Percentiles rank a stretch among this genome's conserved stretches.
Evolutionary conservation across 2,113 vertebrate species (phyloP).

Genomic region (Alethe castanea): DNA sequence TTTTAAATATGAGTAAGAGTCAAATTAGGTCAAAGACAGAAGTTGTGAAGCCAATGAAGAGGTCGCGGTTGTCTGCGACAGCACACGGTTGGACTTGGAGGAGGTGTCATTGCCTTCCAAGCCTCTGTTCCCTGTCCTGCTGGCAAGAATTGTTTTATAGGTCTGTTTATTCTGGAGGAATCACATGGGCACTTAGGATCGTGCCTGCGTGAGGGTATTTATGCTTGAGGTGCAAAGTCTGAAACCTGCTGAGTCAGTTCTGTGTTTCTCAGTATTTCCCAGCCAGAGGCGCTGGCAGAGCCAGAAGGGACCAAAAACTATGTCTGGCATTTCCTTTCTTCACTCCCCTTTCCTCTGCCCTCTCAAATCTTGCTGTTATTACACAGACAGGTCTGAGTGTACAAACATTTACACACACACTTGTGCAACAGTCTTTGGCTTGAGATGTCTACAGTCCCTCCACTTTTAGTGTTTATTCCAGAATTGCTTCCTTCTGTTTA

Average conservation of each 20-base stretch:
- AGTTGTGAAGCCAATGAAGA: not conserved
- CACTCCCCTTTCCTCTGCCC: not conserved
- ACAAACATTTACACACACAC: not conserved
- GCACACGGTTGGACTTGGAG: not conserved
- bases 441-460: not conserved
- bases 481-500: not conserved
- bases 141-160: not conserved
- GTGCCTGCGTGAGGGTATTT: not conserved
- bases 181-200: accelerated
- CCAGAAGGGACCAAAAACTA: not conserved
- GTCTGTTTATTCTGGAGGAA: not conserved
- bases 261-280: not conserved
- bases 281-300: not conserved
- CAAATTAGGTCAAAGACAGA: not conserved
- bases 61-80: not conserved
- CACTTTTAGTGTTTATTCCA: not conserved
- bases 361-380: not conserved
- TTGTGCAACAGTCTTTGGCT: not conserved
- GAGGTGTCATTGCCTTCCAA: not conserved
- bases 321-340: not conserved
- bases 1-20: not conserved
- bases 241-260: not conserved
- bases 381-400: not conserved
- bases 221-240: not conserved
- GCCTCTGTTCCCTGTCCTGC: not conserved